These are phyloP conservation scores for Mesoclemmys tuberculata DNA, from an alignment of 2,113 vertebrate species.

Conservation along the genomic window DNA sequence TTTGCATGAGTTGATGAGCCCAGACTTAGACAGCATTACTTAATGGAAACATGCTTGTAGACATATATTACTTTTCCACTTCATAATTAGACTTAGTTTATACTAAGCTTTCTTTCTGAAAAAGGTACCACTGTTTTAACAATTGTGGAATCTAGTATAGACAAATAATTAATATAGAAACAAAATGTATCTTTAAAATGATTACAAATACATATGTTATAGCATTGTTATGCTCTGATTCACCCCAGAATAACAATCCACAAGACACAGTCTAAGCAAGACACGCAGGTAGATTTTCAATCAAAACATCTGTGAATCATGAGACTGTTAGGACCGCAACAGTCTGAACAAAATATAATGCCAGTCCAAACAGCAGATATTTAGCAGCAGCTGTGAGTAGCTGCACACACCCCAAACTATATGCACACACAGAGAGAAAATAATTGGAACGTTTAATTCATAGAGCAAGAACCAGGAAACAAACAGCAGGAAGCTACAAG, in stretches of 20 bases:
- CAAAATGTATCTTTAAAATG: not conserved
- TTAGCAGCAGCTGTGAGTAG: not conserved
- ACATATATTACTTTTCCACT: not conserved
- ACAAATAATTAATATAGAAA: not conserved
- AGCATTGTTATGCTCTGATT: not conserved
- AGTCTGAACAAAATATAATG: not conserved
- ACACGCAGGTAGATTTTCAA: not conserved
- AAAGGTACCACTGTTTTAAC: not conserved
- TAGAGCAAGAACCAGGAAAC: too few species aligned
- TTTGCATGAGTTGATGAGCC: conserved; percentile 22
- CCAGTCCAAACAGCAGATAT: not conserved
- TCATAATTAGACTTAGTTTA: not conserved
- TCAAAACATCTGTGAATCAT: not conserved
- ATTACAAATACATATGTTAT: not conserved
- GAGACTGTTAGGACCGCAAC: not conserved
- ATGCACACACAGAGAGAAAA: too few species aligned
- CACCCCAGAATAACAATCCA: not conserved
- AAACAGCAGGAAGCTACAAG: too few species aligned
- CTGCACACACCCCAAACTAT: too few species aligned
- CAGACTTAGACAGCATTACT: not conserved
- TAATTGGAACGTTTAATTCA: too few species aligned
- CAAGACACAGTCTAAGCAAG: not conserved
- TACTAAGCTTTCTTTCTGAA: not conserved
- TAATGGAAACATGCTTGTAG: not conserved
- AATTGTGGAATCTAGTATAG: not conserved